Evolutionary conservation across 2,888 invertebrate genomes (phyloP).

Genomic region (Myathropa florea): DNA sequence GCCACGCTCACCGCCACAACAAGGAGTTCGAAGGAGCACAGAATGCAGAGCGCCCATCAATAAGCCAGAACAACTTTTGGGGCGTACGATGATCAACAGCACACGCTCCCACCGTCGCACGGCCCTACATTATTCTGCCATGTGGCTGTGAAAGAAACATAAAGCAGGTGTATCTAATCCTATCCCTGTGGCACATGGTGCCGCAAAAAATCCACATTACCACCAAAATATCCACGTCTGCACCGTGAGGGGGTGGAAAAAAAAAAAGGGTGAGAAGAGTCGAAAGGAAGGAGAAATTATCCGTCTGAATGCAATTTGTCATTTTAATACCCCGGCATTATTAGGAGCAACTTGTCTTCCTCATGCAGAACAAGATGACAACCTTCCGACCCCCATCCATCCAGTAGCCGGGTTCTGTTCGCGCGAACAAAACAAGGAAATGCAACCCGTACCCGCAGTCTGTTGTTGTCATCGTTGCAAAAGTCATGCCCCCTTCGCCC

Average conservation of each 20-base stretch:
- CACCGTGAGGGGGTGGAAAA: neutral
- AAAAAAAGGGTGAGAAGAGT: neutral
- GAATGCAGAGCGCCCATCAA: slow-evolving; percentile 53
- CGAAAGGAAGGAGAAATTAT: slow-evolving; percentile 57
- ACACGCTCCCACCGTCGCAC: slow-evolving; percentile 27
- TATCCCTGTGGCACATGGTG: slow-evolving; percentile 14
- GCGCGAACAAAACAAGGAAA: slow-evolving; percentile 51
- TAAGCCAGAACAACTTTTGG: slow-evolving; percentile 57
- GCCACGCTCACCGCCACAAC: neutral
- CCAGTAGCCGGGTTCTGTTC: neutral
- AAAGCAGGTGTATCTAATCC: slow-evolving; percentile 47
- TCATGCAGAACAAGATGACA: slow-evolving; percentile 33
- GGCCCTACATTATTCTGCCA: neutral
- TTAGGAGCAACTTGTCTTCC: slow-evolving; percentile 66
- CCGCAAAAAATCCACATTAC: slow-evolving; percentile 15
- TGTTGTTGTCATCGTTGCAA: slow-evolving; percentile 31
- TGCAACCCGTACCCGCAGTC: slow-evolving; percentile 57
- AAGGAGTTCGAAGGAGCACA: neutral
- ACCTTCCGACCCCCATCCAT: neutral
- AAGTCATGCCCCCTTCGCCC: slow-evolving; percentile 7
- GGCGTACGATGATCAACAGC: slow-evolving; percentile 34
- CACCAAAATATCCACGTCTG: slow-evolving; percentile 14
- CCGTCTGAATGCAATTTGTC: slow-evolving; percentile 72
- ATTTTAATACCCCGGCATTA: slow-evolving; percentile 70
- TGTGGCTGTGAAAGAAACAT: slow-evolving; percentile 20